Conservation (phyloP, 1,140 invertebrate genomes). For the Drosophila nasuta region DNA sequence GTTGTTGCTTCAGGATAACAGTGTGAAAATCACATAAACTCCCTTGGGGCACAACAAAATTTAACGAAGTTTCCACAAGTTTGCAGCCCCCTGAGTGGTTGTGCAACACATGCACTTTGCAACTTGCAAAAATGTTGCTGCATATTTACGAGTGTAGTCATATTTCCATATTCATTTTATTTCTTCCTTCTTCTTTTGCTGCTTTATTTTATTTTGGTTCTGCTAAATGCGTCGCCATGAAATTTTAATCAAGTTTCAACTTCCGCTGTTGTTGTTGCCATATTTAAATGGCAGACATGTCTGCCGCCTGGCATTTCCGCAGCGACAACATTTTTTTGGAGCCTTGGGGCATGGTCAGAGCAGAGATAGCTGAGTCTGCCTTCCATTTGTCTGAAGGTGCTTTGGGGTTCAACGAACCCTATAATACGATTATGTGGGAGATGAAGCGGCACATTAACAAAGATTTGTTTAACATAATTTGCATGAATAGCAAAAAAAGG, state of each 20-base stretch:
- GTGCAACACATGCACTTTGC: conserved; percentile 33
- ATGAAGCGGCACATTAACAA: conserved; percentile 9
- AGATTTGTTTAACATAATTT: conserved; percentile 12
- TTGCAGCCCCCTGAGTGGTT: conserved; percentile 9
- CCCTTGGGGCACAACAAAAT: conserved; percentile 22
- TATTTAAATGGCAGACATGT: conserved; percentile 61
- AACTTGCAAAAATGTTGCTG: conserved; percentile 38
- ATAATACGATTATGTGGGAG: neutral
- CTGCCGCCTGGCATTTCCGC: conserved; percentile 57
- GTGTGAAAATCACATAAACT: conserved; percentile 41
- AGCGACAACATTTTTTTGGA: conserved; percentile 40
- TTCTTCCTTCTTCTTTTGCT: neutral
- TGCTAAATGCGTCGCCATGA: conserved; percentile 61
- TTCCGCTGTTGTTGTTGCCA: conserved; percentile 37
- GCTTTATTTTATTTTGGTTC: conserved; percentile 27
- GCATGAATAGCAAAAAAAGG: neutral
- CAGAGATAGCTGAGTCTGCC: no score
- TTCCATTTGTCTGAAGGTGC: conserved; percentile 16
- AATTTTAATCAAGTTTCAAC: conserved; percentile 65
- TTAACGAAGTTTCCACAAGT: conserved; percentile 56
- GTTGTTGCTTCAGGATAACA: conserved; percentile 23
- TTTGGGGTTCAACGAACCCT: conserved; percentile 19
- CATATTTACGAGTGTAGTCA: conserved; percentile 34
- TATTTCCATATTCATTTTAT: conserved; percentile 16
- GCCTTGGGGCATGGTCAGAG: conserved; percentile 33